Evolutionary conservation across 2,113 vertebrate species (phyloP).

Genomic region (Origma solitaria): DNA sequence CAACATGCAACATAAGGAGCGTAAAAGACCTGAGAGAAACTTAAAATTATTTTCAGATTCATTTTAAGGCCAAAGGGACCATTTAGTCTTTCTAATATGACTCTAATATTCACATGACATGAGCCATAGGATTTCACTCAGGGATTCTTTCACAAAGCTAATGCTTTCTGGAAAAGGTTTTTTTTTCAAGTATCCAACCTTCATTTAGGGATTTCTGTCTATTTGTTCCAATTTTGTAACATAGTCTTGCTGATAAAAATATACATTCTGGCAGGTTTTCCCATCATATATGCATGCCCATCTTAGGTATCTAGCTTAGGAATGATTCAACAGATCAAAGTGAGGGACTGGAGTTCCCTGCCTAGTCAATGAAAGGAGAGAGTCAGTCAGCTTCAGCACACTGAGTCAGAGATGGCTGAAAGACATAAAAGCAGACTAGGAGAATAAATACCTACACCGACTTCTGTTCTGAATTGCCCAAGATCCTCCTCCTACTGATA

Average conservation of each 20-base stretch:
- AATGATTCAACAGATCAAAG: not conserved
- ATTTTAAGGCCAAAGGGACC: not conserved
- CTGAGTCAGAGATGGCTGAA: not conserved
- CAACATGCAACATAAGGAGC: not conserved
- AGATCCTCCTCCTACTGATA: not conserved
- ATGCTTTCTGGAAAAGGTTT: not conserved
- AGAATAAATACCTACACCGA: not conserved
- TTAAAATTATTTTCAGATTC: not conserved
- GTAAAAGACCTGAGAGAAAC: not conserved
- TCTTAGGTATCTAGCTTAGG: not conserved
- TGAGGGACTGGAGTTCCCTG: not conserved
- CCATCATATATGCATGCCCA: not conserved
- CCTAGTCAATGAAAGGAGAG: not conserved
- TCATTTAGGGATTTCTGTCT: not conserved
- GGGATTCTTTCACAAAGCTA: not conserved
- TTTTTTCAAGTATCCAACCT: not conserved
- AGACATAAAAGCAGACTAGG: not conserved
- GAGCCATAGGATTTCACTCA: not conserved
- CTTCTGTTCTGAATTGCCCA: not conserved
- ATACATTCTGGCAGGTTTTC: not conserved
- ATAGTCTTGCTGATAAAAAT: not conserved
- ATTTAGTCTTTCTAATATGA: not conserved
- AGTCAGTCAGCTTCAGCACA: not conserved
- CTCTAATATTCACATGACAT: not conserved
- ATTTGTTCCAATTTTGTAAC: not conserved